Evolutionary conservation across 2,113 vertebrate species (phyloP).

Genomic region (Chroicocephalus ridibundus): DNA sequence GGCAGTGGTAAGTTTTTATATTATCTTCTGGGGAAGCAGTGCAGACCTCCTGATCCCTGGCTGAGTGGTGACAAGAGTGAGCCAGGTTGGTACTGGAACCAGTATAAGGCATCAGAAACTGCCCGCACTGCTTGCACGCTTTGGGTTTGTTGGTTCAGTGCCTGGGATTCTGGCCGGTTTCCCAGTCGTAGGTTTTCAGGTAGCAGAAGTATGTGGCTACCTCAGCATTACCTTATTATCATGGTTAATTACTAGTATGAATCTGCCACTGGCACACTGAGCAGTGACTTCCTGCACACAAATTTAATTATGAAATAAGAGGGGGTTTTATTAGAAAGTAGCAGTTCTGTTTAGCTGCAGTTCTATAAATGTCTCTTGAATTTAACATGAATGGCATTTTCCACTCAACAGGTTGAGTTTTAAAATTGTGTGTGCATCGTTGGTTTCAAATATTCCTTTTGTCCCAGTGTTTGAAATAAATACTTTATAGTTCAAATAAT

Average conservation of each 20-base stretch:
- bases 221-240: background rate
- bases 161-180: conserved; percentile 12
- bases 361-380: background rate
- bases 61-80: background rate
- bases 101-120: background rate
- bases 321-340: background rate
- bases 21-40: background rate
- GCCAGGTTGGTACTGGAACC: background rate
- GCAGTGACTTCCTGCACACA: background rate
- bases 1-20: background rate
- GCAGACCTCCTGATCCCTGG: background rate
- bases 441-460: background rate
- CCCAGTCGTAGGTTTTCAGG: background rate
- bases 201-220: background rate
- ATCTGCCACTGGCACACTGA: background rate
- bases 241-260: background rate
- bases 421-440: background rate
- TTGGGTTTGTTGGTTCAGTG: background rate
- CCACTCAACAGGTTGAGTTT: background rate
- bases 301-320: conserved; percentile 25
- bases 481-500: background rate
- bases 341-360: background rate
- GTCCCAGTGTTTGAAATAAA: background rate
- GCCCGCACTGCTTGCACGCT: background rate
- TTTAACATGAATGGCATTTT: background rate